Evolutionary conservation across 2,888 invertebrate genomes (phyloP).

Genomic region (Digitonthophagus gazella): DNA sequence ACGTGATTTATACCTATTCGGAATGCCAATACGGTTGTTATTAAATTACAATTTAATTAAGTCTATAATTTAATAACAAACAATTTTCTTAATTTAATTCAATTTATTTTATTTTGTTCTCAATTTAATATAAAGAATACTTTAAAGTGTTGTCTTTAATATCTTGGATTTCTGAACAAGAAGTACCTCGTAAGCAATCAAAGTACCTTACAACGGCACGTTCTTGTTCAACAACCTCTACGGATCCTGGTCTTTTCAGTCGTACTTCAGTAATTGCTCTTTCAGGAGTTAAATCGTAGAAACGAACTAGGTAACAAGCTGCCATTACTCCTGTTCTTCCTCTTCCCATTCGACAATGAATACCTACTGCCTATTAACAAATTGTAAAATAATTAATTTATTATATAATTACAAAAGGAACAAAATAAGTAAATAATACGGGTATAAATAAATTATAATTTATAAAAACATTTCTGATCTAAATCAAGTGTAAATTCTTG

Average conservation of each 20-base stretch:
- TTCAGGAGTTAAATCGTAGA: slow-evolving; percentile 60
- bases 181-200: slow-evolving; percentile 54
- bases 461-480: no score
- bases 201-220: slow-evolving; percentile 59
- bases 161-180: slow-evolving; percentile 48
- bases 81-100: no score
- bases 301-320: slow-evolving; percentile 69
- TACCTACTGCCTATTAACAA: slow-evolving; percentile 60
- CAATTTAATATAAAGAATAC: neutral
- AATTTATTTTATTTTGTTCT: neutral
- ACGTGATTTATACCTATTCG: neutral
- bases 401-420: neutral
- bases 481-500: no score
- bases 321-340: slow-evolving; percentile 73
- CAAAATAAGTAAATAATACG: neutral
- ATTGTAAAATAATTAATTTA: slow-evolving; percentile 23
- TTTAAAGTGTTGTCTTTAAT: slow-evolving; percentile 42
- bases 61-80: no score
- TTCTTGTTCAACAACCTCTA: slow-evolving; percentile 63
- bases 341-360: slow-evolving; percentile 69
- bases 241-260: slow-evolving; percentile 61
- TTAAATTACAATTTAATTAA: neutral
- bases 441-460: neutral
- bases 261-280: slow-evolving; percentile 61
- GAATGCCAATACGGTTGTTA: neutral